Evolutionary conservation across 2,113 vertebrate species (phyloP), one percentile per base, ranked within the genome.

Genomic region (Tauraco erythrolophus): DNA sequence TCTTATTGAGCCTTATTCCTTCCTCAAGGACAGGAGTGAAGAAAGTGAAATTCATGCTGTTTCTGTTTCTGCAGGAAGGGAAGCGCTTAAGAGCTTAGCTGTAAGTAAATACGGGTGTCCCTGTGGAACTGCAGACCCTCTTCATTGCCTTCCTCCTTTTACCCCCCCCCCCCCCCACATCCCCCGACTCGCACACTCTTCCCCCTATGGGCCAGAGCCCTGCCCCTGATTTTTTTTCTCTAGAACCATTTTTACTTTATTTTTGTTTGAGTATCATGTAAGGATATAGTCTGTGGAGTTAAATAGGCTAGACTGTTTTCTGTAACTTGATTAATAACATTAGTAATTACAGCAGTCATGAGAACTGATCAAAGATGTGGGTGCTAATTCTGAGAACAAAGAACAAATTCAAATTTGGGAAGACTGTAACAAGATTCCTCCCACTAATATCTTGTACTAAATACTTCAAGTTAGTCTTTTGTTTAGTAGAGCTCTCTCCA

Each of bases 31-130:
- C 22, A 51, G 16, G 17, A 72, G 24, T 53, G 41, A 70, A 81
- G 80, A 95, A 81, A 93, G 80, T 89, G 84, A 89, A 89, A 81
- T 69, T 87, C 64, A 10, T 57, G 18, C 50, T 89, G 16, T 24
- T 85, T 13, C 10, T 75, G 22, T 92, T 75, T 61, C 62, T 79
- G 30, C 68, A 86, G 72, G 30, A 91, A 89, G 72, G 72, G 30
- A 91, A 89, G 72, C 45, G 11, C 9, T 83, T 58, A 41, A n/a
- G 41, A 90, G 8, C 28, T 66, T 51, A 84, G 33, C 75, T 1
- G 1, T 64, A 76, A 90, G 27, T 80, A 83, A 85, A 89, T 25
- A 48, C 4, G 19, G 5, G 3, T 48, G 28, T 79, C 82, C 51
- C 33, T 56, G 78, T 56, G 70, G 31, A 82, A 30, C 12, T 79